Evolutionary conservation across 1,140 invertebrate genomes (phyloP).

Genomic region (Calephelis virginiensis): DNA sequence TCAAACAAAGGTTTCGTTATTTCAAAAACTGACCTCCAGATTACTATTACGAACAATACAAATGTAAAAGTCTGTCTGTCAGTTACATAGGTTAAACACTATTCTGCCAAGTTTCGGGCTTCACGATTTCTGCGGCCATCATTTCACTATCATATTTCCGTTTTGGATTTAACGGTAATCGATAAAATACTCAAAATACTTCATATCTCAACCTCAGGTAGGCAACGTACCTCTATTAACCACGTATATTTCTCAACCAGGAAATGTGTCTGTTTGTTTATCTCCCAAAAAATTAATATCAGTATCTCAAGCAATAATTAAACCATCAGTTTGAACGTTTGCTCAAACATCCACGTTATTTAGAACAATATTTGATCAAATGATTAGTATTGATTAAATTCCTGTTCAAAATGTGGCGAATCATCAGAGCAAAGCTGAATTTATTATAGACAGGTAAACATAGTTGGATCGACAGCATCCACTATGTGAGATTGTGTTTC

Average conservation of each 20-base stretch:
- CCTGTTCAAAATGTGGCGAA: slow-evolving; percentile 52
- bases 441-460: slow-evolving; percentile 47
- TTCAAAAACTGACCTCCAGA: too few species aligned
- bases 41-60: too few species aligned
- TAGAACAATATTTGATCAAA: slow-evolving; percentile 49
- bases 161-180: too few species aligned
- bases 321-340: slow-evolving; percentile 35
- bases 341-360: slow-evolving; percentile 31
- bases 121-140: too few species aligned
- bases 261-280: slow-evolving; percentile 1
- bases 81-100: too few species aligned
- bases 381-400: slow-evolving; percentile 55
- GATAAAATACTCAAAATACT: neutral
- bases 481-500: slow-evolving; percentile 1
- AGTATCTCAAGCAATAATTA: slow-evolving; percentile 31
- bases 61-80: too few species aligned
- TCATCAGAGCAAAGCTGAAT: slow-evolving; percentile 59
- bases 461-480: slow-evolving; percentile 49
- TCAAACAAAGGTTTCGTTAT: too few species aligned
- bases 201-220: neutral
- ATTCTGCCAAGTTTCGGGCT: too few species aligned
- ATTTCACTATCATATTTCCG: too few species aligned
- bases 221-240: too few species aligned
- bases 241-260: neutral
- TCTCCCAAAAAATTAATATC: slow-evolving; percentile 6